Evolutionary conservation across 2,797 vertebrate species (phyloP).

Genomic region (Crypturellus tataupa): DNA sequence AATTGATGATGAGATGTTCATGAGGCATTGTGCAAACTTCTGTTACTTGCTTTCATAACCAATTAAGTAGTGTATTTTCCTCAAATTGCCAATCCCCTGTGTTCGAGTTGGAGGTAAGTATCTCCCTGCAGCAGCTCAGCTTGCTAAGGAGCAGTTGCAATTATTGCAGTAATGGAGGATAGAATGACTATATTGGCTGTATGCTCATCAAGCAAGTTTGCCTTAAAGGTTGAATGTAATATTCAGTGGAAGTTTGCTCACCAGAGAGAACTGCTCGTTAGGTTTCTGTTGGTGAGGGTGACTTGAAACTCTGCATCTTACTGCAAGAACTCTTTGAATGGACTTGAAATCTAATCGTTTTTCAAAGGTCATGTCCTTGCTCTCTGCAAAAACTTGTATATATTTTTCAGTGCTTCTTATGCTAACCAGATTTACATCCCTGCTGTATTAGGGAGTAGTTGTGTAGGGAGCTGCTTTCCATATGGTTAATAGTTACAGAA

Average conservation of each 20-base stretch:
- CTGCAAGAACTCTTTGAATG: not conserved
- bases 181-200: not conserved
- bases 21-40: not conserved
- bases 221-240: not conserved
- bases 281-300: not conserved
- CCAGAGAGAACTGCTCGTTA: not conserved
- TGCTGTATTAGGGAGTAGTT: not conserved
- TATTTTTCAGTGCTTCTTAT: not conserved
- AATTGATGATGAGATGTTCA: not conserved
- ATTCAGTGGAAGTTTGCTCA: not conserved
- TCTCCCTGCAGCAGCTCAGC: not conserved
- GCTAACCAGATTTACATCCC: accelerated
- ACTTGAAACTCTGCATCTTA: not conserved
- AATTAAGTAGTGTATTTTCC: not conserved
- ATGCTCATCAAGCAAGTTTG: not conserved
- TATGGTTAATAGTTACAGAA: not conserved
- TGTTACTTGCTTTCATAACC: not conserved
- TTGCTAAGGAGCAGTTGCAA: not conserved
- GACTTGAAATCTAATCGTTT: not conserved
- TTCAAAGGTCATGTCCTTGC: not conserved
- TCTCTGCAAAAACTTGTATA: not conserved
- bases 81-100: not conserved
- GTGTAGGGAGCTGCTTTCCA: not conserved
- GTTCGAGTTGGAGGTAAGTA: not conserved
- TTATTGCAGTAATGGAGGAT: not conserved